Conservation (phyloP, 2,113 vertebrate species). For the Arenaria interpres region DNA sequence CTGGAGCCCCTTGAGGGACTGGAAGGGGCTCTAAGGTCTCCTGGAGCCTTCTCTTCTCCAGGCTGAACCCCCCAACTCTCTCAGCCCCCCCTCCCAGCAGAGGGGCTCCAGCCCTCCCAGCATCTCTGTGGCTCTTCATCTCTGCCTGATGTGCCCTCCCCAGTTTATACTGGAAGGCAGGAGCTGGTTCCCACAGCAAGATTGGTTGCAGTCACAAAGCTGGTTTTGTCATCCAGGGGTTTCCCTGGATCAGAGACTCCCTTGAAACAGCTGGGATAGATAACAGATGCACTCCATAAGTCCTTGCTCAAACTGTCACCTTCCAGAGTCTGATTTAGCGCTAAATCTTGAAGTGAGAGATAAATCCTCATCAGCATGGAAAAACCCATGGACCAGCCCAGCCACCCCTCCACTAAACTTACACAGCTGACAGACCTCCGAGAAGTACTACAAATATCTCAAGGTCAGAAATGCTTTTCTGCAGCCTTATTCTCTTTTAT, state of each 20-base stretch:
- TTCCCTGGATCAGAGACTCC: background rate
- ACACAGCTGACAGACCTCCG: background rate
- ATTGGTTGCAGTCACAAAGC: background rate
- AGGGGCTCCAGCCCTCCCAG: too few relatives aligned
- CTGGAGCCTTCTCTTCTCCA: too few relatives aligned
- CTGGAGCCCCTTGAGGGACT: too few relatives aligned
- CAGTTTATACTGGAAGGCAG: background rate
- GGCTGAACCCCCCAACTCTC: too few relatives aligned
- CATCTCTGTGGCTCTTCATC: too few relatives aligned
- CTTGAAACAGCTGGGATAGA: background rate
- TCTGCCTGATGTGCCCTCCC: background rate
- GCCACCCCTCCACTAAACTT: background rate
- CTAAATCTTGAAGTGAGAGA: background rate
- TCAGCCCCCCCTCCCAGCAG: too few relatives aligned
- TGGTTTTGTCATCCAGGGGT: rapidly evolving
- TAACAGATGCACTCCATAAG: rapidly evolving
- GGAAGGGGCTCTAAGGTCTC: too few relatives aligned
- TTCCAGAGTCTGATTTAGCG: background rate
- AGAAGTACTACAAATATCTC: background rate
- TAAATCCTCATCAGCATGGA: background rate
- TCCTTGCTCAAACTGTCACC: background rate
- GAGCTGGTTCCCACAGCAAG: background rate
- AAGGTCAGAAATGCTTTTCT: background rate
- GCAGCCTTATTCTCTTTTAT: background rate
- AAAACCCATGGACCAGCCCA: background rate